Evolutionary conservation across 2,797 vertebrate species (phyloP), one percentile per base, ranked within the genome.

Genomic region (Lateolabrax maculatus): DNA sequence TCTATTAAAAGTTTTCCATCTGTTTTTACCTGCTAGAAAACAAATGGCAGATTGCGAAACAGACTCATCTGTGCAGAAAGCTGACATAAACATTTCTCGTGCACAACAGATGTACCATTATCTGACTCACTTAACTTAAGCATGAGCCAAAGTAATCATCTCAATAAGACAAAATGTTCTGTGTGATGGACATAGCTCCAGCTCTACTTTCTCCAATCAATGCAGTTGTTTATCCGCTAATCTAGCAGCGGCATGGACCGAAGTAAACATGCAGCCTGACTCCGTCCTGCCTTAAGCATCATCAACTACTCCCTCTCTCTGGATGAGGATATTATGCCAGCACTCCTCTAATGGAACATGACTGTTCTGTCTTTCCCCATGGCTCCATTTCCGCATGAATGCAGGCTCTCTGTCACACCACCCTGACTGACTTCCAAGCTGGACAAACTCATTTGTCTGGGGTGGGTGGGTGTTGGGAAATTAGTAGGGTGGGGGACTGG

Each of bases 321-420:
- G 75, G 58, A 85, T 71, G 68, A 81, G 81, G 75, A 87, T 63
- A 82, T 86, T 63, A 82, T 77, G 84, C 61, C 80, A 77, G 85
- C 36, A 43, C 72, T 73, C 39, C 64, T 87, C 77, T 88, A 89
- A 91, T 86, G 75, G 79, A 92, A 92, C 79, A 84, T 62, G 86
- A 91, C 87, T 74, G 71, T 58, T 85, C 69, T 72, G 79, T 88
- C 80, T 86, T 67, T 82, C 88, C 88, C 79, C 21, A 18, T 83
- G 85, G 90, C 89, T 89, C 75, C 48, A 71, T 84, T 89, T 88
- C 80, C 61, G 39, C 77, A 83, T 86, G 74, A 89, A 85, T 15
- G 64, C 81, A 56, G 83, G 67, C 49, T 70, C 71, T 81, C 74
- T 76, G 80, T 56, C 68, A 84, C 81, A 69, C 79, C 85, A 81